Percentiles rank a stretch among this genome's conserved stretches.
These are phyloP conservation scores for Epizoanthus fatuus DNA, from an alignment of 92 coral and sea anemone genomes.

Conservation along the genomic window DNA sequence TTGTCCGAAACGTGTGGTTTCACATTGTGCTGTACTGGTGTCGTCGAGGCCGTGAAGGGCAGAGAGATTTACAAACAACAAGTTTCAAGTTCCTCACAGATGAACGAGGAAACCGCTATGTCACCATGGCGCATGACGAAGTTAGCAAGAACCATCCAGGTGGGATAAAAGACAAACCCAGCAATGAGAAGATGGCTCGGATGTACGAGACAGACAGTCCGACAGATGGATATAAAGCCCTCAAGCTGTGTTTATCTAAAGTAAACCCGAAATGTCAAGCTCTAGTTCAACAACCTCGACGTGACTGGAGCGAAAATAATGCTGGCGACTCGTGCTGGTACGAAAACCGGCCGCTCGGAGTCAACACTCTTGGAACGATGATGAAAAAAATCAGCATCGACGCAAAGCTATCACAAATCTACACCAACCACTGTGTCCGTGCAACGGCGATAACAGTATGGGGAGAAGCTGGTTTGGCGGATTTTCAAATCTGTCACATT, in stretches of 20 bases:
- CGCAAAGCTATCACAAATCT: conserved; percentile 27
- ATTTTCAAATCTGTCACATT: no score
- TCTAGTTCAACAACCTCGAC: conserved; percentile 65
- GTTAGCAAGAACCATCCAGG: conserved; percentile 51
- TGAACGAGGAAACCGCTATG: conserved; percentile 10
- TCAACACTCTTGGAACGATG: conserved; percentile 57
- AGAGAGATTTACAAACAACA: conserved; percentile 4
- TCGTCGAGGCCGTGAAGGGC: conserved; percentile 42
- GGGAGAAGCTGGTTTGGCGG: conserved; percentile 44
- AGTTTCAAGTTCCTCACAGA: conserved; percentile 41
- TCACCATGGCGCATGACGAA: conserved; percentile 56
- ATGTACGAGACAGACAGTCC: conserved; percentile 57
- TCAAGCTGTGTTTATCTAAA: conserved; percentile 59
- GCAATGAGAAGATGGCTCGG: conserved; percentile 53
- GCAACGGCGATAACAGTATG: conserved; percentile 62
- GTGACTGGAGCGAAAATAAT: conserved; percentile 48
- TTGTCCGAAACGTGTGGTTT: conserved; percentile 55
- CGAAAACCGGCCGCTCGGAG: conserved; percentile 68
- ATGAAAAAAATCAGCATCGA: conserved; percentile 62
- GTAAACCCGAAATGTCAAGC: conserved; percentile 64
- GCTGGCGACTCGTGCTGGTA: conserved; percentile 45
- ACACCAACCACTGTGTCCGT: conserved; percentile 65
- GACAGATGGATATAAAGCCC: conserved; percentile 59
- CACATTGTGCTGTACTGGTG: conserved; percentile 35
- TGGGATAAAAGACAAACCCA: conserved; percentile 45